Conservation (phyloP, 2,797 vertebrate species). For the Syngnathus rostellatus region DNA sequence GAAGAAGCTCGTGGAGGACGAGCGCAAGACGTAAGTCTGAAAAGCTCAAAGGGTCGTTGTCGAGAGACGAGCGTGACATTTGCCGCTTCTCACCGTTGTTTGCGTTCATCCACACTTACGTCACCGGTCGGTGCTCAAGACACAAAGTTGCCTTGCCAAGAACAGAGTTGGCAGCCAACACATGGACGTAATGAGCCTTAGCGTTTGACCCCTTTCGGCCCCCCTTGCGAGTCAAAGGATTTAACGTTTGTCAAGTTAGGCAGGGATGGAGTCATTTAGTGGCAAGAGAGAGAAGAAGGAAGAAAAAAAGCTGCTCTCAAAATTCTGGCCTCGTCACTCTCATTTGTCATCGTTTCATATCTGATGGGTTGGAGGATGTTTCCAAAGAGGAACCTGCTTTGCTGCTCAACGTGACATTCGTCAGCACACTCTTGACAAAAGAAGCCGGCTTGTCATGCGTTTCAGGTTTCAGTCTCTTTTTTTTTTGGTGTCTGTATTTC, state of each 20-base stretch:
- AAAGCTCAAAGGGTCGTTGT: no score
- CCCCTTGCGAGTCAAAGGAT: slow-evolving; percentile 19
- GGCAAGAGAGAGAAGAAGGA: neutral
- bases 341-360: neutral
- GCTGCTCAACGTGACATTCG: no score
- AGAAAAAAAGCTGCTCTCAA: neutral
- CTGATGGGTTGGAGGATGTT: neutral
- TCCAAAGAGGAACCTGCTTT: no score
- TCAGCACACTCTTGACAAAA: neutral
- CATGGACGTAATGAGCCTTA: slow-evolving; percentile 35
- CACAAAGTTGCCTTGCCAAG: slow-evolving; percentile 35
- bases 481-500: slow-evolving; percentile 6
- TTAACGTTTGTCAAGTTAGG: slow-evolving; percentile 24
- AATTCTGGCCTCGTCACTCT: neutral
- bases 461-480: neutral
- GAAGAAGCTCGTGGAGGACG: slow-evolving; percentile 81
- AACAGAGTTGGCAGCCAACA: slow-evolving; percentile 25
- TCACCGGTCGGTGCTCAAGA: slow-evolving; percentile 19
- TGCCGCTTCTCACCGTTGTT: slow-evolving; percentile 1
- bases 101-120: slow-evolving; percentile 18
- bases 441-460: neutral
- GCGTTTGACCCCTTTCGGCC: slow-evolving; percentile 23
- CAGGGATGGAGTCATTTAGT: neutral
- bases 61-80: slow-evolving; percentile 3
- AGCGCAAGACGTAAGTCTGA: slow-evolving; percentile 84